Conservation (phyloP, 1,140 invertebrate species). For the Eriocheir sinensis region DNA sequence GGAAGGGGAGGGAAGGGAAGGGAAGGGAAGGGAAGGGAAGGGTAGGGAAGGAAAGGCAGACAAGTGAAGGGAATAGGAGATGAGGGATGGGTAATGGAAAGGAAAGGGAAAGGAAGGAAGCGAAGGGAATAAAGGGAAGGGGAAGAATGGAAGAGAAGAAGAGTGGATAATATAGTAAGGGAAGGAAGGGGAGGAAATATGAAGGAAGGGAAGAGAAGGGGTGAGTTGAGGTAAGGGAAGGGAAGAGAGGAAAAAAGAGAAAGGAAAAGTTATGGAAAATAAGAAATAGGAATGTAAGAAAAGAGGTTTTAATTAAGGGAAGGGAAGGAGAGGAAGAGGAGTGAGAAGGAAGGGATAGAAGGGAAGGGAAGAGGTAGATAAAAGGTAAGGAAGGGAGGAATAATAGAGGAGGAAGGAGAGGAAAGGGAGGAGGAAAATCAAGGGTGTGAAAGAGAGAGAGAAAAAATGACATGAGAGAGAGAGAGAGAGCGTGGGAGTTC, state of each 20-base stretch:
- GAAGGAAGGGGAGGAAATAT: too few species aligned
- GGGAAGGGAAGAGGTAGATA: neutral
- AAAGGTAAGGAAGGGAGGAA: neutral
- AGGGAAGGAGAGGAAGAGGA: neutral
- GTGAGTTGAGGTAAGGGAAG: neutral
- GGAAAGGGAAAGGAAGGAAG: neutral
- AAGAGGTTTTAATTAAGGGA: neutral
- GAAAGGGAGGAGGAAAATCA: neutral
- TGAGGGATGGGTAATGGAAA: neutral
- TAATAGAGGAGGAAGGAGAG: neutral
- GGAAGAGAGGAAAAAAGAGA: neutral
- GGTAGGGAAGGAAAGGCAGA: too few species aligned
- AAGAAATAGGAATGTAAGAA: neutral
- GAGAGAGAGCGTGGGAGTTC: neutral
- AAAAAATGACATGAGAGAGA: too few species aligned
- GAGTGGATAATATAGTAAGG: too few species aligned
- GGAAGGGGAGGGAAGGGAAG: too few species aligned
- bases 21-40: too few species aligned
- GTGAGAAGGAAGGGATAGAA: neutral
- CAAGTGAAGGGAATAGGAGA: too few species aligned
- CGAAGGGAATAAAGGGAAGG: too few species aligned
- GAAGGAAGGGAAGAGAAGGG: conserved; percentile 4
- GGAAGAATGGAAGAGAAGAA: too few species aligned
- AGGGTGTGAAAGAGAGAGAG: too few species aligned
- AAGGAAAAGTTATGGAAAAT: too few species aligned